These are phyloP conservation scores for Anarrhichthys ocellatus DNA, from an alignment of 2,113 vertebrate genomes.

Conservation along the genomic window DNA sequence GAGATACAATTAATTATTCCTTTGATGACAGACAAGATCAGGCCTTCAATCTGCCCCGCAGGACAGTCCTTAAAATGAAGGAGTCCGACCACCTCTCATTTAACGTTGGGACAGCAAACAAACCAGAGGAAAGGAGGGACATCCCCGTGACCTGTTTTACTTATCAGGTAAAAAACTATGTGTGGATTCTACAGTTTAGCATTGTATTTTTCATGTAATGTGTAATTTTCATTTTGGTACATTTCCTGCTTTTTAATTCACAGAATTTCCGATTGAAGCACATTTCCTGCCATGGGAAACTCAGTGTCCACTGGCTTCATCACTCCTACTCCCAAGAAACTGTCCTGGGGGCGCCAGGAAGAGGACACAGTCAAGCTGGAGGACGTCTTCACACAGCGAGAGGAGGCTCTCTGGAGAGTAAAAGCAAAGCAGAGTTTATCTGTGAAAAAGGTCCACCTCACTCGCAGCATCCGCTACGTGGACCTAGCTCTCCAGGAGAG, in stretches of 20 bases:
- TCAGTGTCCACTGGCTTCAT: slow-evolving; percentile 41
- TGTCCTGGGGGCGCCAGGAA: slow-evolving; percentile 35
- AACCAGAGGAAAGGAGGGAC: not conserved
- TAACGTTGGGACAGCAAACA: not conserved
- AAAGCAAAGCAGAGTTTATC: slow-evolving; percentile 29
- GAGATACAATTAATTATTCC: slow-evolving; percentile 12
- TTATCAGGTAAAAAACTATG: slow-evolving; percentile 13
- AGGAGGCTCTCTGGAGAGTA: slow-evolving; percentile 51
- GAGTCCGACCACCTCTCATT: slow-evolving; percentile 15
- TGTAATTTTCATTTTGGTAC: not conserved
- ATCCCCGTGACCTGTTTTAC: not conserved
- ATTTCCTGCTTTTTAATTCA: not conserved
- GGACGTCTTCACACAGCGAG: slow-evolving; percentile 30
- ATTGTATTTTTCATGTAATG: not conserved
- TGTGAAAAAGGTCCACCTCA: slow-evolving; percentile 23
- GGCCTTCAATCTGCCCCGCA: not conserved
- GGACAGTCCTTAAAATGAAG: slow-evolving; percentile 45
- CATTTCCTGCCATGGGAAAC: slow-evolving; percentile 60
- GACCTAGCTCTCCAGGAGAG: slow-evolving; percentile 18
- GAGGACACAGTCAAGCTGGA: slow-evolving; percentile 56
- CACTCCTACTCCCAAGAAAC: slow-evolving; percentile 32
- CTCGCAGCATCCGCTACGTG: slow-evolving; percentile 16
- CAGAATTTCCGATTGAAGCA: slow-evolving; percentile 7
- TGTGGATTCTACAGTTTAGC: not conserved
- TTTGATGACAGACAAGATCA: slow-evolving; percentile 25